These are phyloP conservation scores for Bufotes viridis DNA, from an alignment of 2,797 vertebrate species.

Conservation along the genomic window DNA sequence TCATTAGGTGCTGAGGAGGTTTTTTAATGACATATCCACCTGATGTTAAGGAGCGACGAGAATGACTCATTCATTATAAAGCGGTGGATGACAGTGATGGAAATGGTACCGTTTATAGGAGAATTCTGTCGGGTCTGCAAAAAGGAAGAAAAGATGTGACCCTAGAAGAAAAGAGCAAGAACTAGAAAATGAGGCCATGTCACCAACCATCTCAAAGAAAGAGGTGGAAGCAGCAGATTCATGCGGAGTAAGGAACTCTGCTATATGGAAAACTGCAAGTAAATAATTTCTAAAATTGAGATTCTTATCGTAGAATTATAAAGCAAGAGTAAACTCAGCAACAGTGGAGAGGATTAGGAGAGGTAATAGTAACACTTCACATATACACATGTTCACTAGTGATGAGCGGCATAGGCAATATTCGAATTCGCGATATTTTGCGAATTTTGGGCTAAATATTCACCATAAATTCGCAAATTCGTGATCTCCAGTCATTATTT, in stretches of 20 bases:
- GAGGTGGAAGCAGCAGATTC: neutral
- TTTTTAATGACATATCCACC: slow-evolving; percentile 29
- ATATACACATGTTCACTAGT: neutral
- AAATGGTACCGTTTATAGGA: neutral
- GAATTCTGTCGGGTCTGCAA: slow-evolving; percentile 1
- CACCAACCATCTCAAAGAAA: neutral
- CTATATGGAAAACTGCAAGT: neutral
- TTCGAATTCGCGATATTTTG: no score
- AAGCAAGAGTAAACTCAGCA: neutral
- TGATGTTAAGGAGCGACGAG: neutral
- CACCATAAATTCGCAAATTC: no score
- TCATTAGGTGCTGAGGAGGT: neutral
- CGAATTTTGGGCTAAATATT: no score
- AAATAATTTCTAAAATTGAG: neutral
- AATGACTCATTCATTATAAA: slow-evolving; percentile 14
- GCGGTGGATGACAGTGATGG: neutral
- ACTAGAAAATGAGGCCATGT: slow-evolving; percentile 1
- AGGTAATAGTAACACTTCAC: neutral
- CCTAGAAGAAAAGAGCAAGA: neutral
- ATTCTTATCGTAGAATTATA: neutral
- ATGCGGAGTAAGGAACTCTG: neutral
- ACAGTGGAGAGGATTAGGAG: neutral
- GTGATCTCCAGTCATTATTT: no score
- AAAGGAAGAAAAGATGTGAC: slow-evolving; percentile 31
- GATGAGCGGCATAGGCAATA: no score